Evolutionary conservation across 2,797 vertebrate genomes (phyloP).

Genomic region (Chelonia mydas): DNA sequence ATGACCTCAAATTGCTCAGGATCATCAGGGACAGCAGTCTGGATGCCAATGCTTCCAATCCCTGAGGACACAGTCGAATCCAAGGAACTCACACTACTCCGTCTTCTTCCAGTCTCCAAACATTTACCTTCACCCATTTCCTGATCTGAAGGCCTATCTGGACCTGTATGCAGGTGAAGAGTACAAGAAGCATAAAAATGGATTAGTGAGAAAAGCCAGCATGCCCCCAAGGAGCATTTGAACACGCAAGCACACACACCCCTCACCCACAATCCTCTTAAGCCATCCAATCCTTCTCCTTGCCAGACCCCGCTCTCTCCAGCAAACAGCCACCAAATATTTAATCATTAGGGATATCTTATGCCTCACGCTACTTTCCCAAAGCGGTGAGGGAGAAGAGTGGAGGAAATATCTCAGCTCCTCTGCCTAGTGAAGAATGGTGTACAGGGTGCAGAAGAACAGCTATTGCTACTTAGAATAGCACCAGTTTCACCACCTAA

Average conservation of each 20-base stretch:
- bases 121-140: slow-evolving; percentile 90
- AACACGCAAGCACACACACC: background rate
- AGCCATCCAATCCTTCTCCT: background rate
- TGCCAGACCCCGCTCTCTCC: background rate
- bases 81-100: slow-evolving; percentile 92
- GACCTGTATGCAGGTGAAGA: slow-evolving; percentile 81
- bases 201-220: background rate
- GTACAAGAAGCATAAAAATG: background rate
- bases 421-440: background rate
- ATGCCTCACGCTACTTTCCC: background rate
- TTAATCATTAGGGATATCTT: background rate
- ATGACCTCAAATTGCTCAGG: slow-evolving; percentile 97
- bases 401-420: background rate
- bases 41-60: slow-evolving; percentile 79
- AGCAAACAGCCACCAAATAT: background rate
- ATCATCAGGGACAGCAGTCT: slow-evolving; percentile 86
- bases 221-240: background rate
- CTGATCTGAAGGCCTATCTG: slow-evolving; percentile 88
- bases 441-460: background rate
- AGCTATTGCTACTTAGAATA: background rate
- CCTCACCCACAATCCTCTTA: background rate
- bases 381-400: background rate
- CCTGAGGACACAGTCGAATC: slow-evolving; percentile 92
- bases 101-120: slow-evolving; percentile 85
- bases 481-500: background rate